These are phyloP conservation scores for Ataeniobius toweri DNA, from an alignment of 2,797 vertebrate species.

Conservation along the genomic window DNA sequence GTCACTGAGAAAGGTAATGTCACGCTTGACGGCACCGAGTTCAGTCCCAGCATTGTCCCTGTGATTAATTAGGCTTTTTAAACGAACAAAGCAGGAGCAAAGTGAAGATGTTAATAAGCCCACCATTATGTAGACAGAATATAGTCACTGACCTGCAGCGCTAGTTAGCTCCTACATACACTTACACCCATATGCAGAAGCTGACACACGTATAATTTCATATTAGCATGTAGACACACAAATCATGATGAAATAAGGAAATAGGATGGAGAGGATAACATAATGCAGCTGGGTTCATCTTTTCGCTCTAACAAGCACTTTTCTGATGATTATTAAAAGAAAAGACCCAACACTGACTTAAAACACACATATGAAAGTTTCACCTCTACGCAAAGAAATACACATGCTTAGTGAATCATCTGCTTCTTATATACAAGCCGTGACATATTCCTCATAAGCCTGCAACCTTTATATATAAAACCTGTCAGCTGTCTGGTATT, in stretches of 20 bases:
- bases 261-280: conserved; percentile 1
- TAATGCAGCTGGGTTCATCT: conserved; percentile 6
- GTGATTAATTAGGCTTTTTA: conserved; percentile 82
- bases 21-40: conserved; percentile 75
- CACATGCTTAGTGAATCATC: conserved; percentile 39
- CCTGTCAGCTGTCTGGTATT: background rate
- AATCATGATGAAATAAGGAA: conserved; percentile 5
- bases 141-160: conserved; percentile 41
- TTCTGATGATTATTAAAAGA: conserved; percentile 15
- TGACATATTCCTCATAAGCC: conserved; percentile 5
- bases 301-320: conserved; percentile 3
- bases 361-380: conserved; percentile 18
- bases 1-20: conserved; percentile 82
- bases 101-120: conserved; percentile 82
- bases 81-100: conserved; percentile 76
- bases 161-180: conserved; percentile 24
- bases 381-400: conserved; percentile 20
- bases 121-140: conserved; percentile 69
- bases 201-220: conserved; percentile 4
- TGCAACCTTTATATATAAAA: background rate
- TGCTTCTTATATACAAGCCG: conserved; percentile 43
- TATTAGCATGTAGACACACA: conserved; percentile 23
- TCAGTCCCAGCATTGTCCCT: conserved; percentile 69
- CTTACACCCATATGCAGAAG: conserved; percentile 6
- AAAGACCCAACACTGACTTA: background rate